Evolutionary conservation across 2,797 vertebrate species (phyloP).

Genomic region (Lates japonicus): DNA sequence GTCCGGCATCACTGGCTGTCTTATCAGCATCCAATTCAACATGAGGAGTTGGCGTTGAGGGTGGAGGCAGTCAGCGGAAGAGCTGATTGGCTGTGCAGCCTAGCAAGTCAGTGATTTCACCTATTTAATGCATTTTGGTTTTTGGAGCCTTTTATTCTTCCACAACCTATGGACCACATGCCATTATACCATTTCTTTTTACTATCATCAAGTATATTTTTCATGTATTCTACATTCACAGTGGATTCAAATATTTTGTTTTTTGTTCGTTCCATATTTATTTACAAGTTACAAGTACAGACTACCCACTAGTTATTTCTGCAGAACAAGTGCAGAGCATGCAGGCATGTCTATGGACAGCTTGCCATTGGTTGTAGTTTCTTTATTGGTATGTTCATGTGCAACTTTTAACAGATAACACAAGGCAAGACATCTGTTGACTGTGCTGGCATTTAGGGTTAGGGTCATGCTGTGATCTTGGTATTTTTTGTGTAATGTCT

Average conservation of each 20-base stretch:
- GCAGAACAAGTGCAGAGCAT: not conserved
- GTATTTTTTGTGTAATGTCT: too few relatives aligned
- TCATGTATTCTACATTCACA: too few relatives aligned
- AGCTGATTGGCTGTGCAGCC: not conserved
- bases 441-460: too few relatives aligned
- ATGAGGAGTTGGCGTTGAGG: not conserved
- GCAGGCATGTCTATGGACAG: not conserved
- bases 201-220: not conserved
- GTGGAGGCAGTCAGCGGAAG: not conserved
- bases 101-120: not conserved
- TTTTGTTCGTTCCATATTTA: not conserved
- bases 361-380: not conserved
- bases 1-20: not conserved
- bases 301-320: not conserved
- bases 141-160: not conserved
- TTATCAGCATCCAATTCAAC: not conserved
- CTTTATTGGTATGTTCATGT: not conserved
- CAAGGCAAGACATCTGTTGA: not conserved
- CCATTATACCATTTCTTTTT: not conserved
- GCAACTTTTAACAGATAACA: not conserved
- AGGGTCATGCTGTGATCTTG: not conserved
- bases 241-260: too few relatives aligned
- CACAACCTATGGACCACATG: not conserved
- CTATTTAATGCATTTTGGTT: not conserved
- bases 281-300: not conserved